These are phyloP conservation scores for Melanostoma scalare DNA, from an alignment of 2,888 invertebrate genomes.

Conservation along the genomic window DNA sequence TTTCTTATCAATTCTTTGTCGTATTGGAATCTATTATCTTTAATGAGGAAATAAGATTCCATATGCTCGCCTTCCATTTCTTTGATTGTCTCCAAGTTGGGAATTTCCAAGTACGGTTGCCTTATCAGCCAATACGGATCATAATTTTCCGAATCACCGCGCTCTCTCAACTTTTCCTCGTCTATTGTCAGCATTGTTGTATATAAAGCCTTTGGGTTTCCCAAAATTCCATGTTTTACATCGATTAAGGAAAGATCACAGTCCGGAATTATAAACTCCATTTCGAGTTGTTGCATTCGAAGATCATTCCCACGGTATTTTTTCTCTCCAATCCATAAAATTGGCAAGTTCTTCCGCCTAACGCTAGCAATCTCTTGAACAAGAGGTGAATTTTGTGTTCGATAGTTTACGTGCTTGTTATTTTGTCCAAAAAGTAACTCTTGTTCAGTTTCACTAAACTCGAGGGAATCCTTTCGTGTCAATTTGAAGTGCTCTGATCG, in stretches of 20 bases:
- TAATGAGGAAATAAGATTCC: conserved; percentile 77
- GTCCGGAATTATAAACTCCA: conserved; percentile 79
- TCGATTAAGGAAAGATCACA: conserved; percentile 79
- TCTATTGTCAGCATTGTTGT: conserved; percentile 78
- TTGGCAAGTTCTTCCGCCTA: conserved; percentile 76
- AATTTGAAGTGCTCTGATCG: conserved; percentile 80
- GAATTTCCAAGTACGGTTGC: conserved; percentile 77
- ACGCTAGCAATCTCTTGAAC: conserved; percentile 78
- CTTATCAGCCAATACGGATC: conserved; percentile 79
- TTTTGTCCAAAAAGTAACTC: conserved; percentile 78
- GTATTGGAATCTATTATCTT: conserved; percentile 74
- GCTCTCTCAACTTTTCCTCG: conserved; percentile 77
- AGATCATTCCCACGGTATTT: conserved; percentile 80
- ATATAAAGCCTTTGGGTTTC: conserved; percentile 79
- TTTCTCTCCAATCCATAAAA: conserved; percentile 80
- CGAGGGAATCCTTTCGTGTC: conserved; percentile 73
- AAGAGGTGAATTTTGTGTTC: conserved; percentile 79
- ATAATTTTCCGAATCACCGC: conserved; percentile 75
- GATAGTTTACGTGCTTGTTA: conserved; percentile 78
- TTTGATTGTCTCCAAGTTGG: conserved; percentile 74
- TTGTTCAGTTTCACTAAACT: conserved; percentile 76
- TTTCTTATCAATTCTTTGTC: conserved; percentile 73
- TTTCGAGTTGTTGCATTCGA: conserved; percentile 78
- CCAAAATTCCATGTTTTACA: conserved; percentile 79
- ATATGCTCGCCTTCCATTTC: conserved; percentile 72